Percentiles rank a stretch among this genome's conserved stretches.
These are phyloP conservation scores for Silurus aristotelis DNA, from an alignment of 2,797 vertebrate genomes.

Conservation along the genomic window DNA sequence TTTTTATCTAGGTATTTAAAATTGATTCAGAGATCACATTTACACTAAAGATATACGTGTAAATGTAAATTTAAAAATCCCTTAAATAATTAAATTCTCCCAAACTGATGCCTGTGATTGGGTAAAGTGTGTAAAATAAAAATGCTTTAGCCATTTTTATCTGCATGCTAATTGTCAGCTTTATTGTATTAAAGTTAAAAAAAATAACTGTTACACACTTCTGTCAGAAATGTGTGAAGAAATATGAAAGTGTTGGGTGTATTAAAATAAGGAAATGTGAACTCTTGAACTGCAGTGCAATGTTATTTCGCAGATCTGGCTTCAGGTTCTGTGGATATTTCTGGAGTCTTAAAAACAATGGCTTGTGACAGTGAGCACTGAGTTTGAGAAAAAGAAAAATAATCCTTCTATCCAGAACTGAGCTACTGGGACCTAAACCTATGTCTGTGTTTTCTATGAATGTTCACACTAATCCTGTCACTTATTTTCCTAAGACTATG, in stretches of 20 bases:
- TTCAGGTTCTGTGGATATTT: neutral
- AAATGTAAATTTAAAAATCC: conserved; percentile 30
- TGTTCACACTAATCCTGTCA: neutral
- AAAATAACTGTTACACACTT: neutral
- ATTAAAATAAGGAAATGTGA: neutral
- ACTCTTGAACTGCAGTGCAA: neutral
- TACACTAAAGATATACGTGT: conserved; percentile 9
- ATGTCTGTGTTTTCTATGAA: neutral
- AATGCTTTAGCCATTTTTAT: neutral
- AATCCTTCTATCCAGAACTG: neutral
- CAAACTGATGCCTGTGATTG: neutral
- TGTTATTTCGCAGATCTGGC: neutral
- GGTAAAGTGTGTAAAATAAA: neutral
- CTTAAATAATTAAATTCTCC: conserved; percentile 16
- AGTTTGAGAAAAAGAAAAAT: neutral
- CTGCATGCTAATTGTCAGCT: neutral
- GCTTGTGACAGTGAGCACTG: neutral
- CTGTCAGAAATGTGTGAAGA: neutral
- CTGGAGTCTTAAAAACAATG: neutral
- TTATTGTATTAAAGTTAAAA: neutral
- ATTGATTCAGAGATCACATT: neutral
- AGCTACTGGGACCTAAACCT: neutral
- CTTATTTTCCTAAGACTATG: neutral
- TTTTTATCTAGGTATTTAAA: neutral
- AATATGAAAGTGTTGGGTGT: neutral